Evolutionary conservation across 1,140 invertebrate genomes (phyloP), one percentile per base, ranked within the genome.

Genomic region (Cyphomyrmex costatus): DNA sequence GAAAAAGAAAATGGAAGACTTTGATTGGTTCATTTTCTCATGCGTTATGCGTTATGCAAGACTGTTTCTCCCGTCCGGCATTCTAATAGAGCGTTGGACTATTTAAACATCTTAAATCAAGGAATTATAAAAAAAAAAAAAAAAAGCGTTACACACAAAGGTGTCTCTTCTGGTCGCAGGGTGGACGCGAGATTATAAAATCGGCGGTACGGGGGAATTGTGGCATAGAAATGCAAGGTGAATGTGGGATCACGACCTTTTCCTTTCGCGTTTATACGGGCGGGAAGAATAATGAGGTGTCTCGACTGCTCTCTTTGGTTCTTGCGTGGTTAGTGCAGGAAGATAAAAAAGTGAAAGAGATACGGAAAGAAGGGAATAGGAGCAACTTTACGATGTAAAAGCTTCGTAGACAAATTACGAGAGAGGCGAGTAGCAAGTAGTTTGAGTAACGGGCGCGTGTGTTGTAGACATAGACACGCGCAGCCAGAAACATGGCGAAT

Each of bases 271-370:
- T 4, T 60, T 30, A 73, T 74, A 68, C 68, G 79, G 79, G 36
- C 27, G 79, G 53, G 19, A 61, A 83, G 68, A 83, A 61, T 74
- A 83, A 83, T 74, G 79, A 73, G 33, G 42, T 68, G 65, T 68
- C 21, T 68, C 42, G 42, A 8, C 46, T 49, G n/a, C 2, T 53
- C 24, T 61, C 76, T 65, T 24, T 4, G 33, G 56, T 16, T 61
- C 24, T 12, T 12, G 73, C 76, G 61, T 27, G 46, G 1, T 85
- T n/a, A 36, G 12, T 30, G 16, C 3, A 6, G 49, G 2, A 14
- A 16, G 46, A 60, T 21, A 24, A 46, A 66, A 53, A 33, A 71
- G n/a, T 58, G 58, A 74, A 10, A 21, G 79, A 42, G 36, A 42
- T 42, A 42, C 36, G 53, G 33, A 56, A 16, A 65, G n/a, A 51